Base-by-base conservation (phyloP, 2,888 invertebrate species). In the Xylocampa areola region DNA sequence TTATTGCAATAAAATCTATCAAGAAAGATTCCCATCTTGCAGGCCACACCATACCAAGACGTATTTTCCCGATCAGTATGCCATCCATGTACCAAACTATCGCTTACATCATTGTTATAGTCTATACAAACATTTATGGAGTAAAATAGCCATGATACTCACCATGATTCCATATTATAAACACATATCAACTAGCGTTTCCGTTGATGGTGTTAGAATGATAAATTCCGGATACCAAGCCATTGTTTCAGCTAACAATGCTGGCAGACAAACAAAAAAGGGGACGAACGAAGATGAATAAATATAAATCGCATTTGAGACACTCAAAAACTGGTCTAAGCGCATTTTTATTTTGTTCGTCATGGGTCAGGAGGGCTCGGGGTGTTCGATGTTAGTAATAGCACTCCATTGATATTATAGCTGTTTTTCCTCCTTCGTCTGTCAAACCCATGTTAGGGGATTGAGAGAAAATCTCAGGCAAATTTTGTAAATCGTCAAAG, bases 141-240 rank as follows among this genome's bases (percentile, higher is more conserved):
- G 89, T 87, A 89, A 91, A 90, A 88, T 84, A 83, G 82, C 89
- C 73, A 88, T 92, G 88, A 90, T 85, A 82, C 79, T 83, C 82
- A 81, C 88, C 76, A 88, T 92, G 88, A 91, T 87, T 85, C 81
- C 86, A 87, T 82, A 93, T 93, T 93, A 93, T 90, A 91, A 91
- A 89, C 90, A 79, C 93, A 90, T 93, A 92, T 89, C 88, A 84
- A 85, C 82, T 81, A 81, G 79, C 88, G 76, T 92, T 90, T 93
- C 93, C 93, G 92, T 81, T 80, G 91, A 92, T 93, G 93, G 91
- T 87, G 91, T 84, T 88, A 87, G 93, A 91, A 92, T 93, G 87
- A 92, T 91, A 89, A 91, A 90, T 87, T 88, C 90, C 89, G 91
- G 91, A 92, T 91, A 91, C 87, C 77, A 77, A 72, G 81, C 92